Evolutionary conservation across 2,113 vertebrate species (phyloP).

Genomic region (Hylia prasina): DNA sequence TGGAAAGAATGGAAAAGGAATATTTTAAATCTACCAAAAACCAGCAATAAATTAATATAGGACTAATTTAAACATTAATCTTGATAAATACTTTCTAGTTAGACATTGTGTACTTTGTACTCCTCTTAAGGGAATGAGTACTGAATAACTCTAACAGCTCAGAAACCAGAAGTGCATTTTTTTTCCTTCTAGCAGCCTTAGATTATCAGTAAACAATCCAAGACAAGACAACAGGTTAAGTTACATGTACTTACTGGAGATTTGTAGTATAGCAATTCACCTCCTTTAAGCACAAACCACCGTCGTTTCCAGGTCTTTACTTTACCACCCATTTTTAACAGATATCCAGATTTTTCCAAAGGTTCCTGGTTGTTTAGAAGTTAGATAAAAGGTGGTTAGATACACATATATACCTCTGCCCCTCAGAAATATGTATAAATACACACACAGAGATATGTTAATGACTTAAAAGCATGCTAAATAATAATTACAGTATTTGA

Average conservation of each 20-base stretch:
- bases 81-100: neutral
- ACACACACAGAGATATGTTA: neutral
- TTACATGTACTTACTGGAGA: constrained; percentile 85
- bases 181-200: neutral
- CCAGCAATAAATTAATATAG: neutral
- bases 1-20: neutral
- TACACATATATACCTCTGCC: neutral
- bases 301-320: constrained; percentile 95
- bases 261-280: constrained; percentile 95
- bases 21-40: neutral
- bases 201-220: neutral
- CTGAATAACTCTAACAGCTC: neutral
- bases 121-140: neutral
- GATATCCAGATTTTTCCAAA: constrained; percentile 96
- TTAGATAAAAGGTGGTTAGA: neutral
- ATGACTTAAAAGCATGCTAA: neutral
- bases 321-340: constrained; percentile 96
- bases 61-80: constrained; percentile 15
- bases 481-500: neutral
- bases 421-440: neutral
- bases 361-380: constrained; percentile 78
- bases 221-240: neutral
- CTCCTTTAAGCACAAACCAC: constrained; percentile 98
- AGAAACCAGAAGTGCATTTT: neutral
- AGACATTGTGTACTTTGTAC: neutral